A percentile compares a stretch with the other conserved stretches of the same genome.
Evolutionary conservation across 2,888 invertebrate species (phyloP).

Genomic region (Lymantria dispar): DNA sequence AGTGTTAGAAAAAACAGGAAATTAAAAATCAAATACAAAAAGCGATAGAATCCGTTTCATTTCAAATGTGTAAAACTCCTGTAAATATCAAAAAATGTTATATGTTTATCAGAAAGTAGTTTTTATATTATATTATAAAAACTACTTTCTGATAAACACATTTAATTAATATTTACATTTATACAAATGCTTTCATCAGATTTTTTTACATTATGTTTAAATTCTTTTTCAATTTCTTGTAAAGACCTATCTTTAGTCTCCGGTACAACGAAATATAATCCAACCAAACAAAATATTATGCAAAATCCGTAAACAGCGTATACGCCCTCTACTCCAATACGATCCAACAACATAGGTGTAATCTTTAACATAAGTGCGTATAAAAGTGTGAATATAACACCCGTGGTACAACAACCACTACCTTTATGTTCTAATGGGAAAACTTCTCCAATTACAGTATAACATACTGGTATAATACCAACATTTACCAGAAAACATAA

Average conservation of each 20-base stretch:
- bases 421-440: background rate
- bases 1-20: too few relatives aligned
- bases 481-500: background rate
- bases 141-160: too few relatives aligned
- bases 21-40: too few relatives aligned
- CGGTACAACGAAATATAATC: constrained; percentile 39
- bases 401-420: constrained; percentile 29
- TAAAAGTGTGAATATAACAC: constrained; percentile 35
- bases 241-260: constrained; percentile 51
- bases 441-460: background rate
- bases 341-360: constrained; percentile 42
- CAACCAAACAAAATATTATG: constrained; percentile 30
- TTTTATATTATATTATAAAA: too few relatives aligned
- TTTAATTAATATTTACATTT: background rate
- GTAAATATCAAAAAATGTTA: too few relatives aligned
- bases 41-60: too few relatives aligned
- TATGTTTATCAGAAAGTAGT: too few relatives aligned
- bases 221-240: constrained; percentile 45
- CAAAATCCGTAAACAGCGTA: constrained; percentile 37
- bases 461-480: background rate
- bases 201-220: constrained; percentile 23
- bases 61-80: too few relatives aligned
- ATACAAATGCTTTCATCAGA: background rate
- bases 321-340: constrained; percentile 36
- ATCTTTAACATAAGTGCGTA: constrained; percentile 38